Base-by-base conservation (phyloP, 2,888 invertebrate species). In the Lasioglossum figueresi region DNA sequence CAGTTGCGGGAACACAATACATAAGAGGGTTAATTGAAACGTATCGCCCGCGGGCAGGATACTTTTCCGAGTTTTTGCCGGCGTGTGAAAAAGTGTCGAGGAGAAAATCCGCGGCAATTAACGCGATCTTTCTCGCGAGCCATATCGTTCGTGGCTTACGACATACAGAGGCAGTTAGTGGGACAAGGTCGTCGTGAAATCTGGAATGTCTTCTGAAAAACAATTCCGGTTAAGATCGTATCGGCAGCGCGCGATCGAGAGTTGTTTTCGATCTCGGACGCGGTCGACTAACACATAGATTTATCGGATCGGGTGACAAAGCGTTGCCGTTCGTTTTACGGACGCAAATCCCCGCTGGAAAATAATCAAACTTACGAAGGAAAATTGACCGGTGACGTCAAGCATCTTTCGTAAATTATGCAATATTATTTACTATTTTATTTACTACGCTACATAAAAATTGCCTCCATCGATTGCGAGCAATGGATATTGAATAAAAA, bases 131-230 rank as follows among this genome's bases (percentile, higher is more conserved):
- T 59, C 76, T 45, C 70, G 48, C 37, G 66, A 23, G 73, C 45
- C 34, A 73, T 82, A 77, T 78, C 70, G 27, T 74, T 59, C 59
- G n/a, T 6, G 14, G 56, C 74, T 86, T 81, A 72, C 84, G 71
- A 85, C 80, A 76, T 66, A 63, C 59, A 52, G 8, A 16, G 48
- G 27, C 76, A 72, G 66, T 87, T 87, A 79, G 31, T 68, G 80
- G 73, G 80, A 85, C 88, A 89, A 90, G 90, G 86, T 86, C 80
- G 71, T 40, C 76, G 77, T 74, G 76, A 77, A 82, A 76, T 74
- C 83, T 83, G 77, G 79, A 87, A 82, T 87, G 80, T 73, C 83
- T 74, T 73, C 68, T 81, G 82, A 89, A 82, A 88, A 89, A 86
- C 79, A 48, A 82, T 84, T 81, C 79, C 76, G 68, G 70, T 77